Conservation (phyloP, 2,113 vertebrate genomes). For the Candoia aspera region DNA sequence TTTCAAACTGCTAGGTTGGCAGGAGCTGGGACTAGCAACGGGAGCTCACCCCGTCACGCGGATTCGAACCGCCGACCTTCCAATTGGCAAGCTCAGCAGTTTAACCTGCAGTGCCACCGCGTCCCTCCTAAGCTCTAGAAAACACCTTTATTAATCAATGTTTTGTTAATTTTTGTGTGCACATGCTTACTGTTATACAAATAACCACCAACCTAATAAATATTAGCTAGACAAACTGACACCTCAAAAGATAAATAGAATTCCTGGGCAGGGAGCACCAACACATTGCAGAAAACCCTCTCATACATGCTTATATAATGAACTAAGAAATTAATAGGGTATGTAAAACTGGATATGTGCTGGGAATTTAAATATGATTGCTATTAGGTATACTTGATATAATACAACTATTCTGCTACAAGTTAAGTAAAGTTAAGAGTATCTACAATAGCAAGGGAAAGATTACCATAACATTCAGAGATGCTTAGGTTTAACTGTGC, state of each 20-base stretch:
- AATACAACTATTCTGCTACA: neutral
- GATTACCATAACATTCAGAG: conserved; percentile 22
- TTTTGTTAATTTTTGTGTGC: neutral
- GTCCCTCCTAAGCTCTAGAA: neutral
- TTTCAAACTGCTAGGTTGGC: too few species aligned
- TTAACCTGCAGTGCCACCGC: too few species aligned
- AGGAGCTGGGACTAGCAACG: too few species aligned
- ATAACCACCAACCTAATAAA: neutral
- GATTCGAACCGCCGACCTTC: too few species aligned
- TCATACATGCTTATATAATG: neutral
- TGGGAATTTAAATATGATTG: neutral
- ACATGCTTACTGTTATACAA: neutral
- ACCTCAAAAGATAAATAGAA: neutral
- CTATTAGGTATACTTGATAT: neutral
- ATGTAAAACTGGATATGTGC: neutral
- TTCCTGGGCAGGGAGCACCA: neutral
- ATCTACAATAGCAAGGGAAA: conserved; percentile 31
- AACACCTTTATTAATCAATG: neutral
- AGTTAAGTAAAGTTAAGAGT: neutral
- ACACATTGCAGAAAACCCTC: neutral
- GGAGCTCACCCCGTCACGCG: too few species aligned
- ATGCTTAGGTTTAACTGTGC: conserved; percentile 23
- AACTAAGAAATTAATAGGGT: neutral
- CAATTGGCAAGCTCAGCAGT: too few species aligned
- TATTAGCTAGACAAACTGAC: neutral